Evolutionary conservation across 2,797 vertebrate genomes (phyloP), one percentile per base, ranked within the genome.

Genomic region (Aulostomus chinensis): DNA sequence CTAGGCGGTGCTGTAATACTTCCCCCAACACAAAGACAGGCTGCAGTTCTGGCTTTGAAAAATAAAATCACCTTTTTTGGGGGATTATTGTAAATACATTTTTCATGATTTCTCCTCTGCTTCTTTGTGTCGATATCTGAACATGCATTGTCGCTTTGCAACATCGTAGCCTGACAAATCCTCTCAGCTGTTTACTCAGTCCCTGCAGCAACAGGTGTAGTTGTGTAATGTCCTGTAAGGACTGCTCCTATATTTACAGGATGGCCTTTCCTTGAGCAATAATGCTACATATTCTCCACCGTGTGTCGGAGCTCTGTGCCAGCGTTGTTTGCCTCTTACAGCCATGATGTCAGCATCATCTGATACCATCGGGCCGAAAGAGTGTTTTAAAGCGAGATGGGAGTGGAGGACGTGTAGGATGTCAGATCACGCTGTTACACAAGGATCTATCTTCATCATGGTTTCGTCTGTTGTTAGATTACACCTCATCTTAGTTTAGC

Each of bases 121-220:
- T n/a, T n/a, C n/a, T n/a, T n/a, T n/a, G n/a, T n/a, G n/a, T n/a
- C n/a, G n/a, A n/a, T n/a, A n/a, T n/a, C n/a, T n/a, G n/a, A n/a
- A n/a, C n/a, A n/a, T n/a, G n/a, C n/a, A n/a, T n/a, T n/a, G n/a
- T n/a, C n/a, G n/a, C n/a, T n/a, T n/a, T n/a, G n/a, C n/a, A n/a
- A n/a, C n/a, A n/a, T n/a, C n/a, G n/a, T n/a, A n/a, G n/a, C n/a
- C n/a, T n/a, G n/a, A n/a, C n/a, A n/a, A n/a, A n/a, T n/a, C n/a
- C n/a, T n/a, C n/a, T n/a, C n/a, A n/a, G n/a, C n/a, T n/a, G n/a
- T n/a, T n/a, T n/a, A n/a, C n/a, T n/a, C n/a, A n/a, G n/a, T n/a
- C n/a, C 22, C 12, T 9, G 7, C 2, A 59, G 63, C 24, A 64
- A 54, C 73, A 77, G 71, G 81, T 82, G 68, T 58, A 58, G 52